phyloP scores from a whole-genome alignment of 2,797 vertebrate species.

The Enoplosus armatus region DNA sequence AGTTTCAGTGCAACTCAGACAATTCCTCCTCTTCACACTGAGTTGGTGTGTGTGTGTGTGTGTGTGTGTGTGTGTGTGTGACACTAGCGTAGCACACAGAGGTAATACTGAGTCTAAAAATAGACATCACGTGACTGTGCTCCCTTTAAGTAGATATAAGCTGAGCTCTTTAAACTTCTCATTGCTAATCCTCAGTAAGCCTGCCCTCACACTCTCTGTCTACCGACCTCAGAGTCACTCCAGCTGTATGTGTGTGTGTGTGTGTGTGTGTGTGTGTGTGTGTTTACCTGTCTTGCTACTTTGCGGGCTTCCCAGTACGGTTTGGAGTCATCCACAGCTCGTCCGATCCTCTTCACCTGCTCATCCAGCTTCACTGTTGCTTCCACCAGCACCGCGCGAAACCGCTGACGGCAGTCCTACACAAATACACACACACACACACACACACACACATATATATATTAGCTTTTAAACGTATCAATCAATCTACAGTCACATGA shows the following conservation, averaged over 20 bases:
- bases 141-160: conserved; percentile 69
- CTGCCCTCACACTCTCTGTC: conserved; percentile 47
- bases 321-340: conserved; percentile 97
- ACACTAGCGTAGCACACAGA: conserved; percentile 33
- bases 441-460: conserved; percentile 22
- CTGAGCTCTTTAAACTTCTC: conserved; percentile 72
- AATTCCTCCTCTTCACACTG: background rate
- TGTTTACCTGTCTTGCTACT: conserved; percentile 91
- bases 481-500: background rate
- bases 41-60: background rate
- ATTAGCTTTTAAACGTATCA: background rate
- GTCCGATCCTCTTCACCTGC: conserved; percentile 94
- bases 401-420: conserved; percentile 95
- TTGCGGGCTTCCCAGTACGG: conserved; percentile 98
- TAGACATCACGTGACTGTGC: conserved; percentile 63
- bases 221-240: conserved; percentile 37
- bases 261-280: conserved; percentile 9
- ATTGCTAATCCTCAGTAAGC: conserved; percentile 57
- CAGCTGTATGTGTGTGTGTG: conserved; percentile 13
- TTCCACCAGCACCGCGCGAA: conserved; percentile 93
- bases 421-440: conserved; percentile 5
- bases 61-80: background rate
- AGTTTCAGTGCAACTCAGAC: conserved; percentile 4
- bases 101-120: conserved; percentile 66
- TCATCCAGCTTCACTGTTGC: conserved; percentile 95